Percentiles rank a stretch among this genome's conserved stretches.
These are phyloP conservation scores for Temnopleurus reevesii DNA, from an alignment of 53 echinoderm and acorn worm genomes.

Conservation along the genomic window DNA sequence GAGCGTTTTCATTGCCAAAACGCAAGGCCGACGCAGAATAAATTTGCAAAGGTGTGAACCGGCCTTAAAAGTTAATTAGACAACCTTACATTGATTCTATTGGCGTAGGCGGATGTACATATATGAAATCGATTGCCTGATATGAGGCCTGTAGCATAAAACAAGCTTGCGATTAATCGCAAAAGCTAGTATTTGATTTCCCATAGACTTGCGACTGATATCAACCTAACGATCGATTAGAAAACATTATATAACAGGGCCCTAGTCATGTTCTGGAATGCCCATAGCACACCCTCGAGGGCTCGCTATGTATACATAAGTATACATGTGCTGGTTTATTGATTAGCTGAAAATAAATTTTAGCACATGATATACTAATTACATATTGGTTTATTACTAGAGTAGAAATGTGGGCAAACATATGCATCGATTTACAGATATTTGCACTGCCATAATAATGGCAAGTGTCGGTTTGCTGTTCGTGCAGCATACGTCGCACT, in stretches of 20 bases:
- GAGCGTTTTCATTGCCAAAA: too few species aligned
- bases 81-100: background rate
- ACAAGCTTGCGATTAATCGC: too few species aligned
- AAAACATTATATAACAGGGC: too few species aligned
- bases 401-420: background rate
- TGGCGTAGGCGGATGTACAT: background rate
- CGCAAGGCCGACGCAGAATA: too few species aligned
- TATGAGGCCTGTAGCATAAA: too few species aligned
- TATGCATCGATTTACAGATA: background rate
- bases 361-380: background rate
- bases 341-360: background rate
- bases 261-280: background rate
- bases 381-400: background rate
- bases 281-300: background rate
- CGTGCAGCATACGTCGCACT: too few species aligned
- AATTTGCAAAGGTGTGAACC: too few species aligned
- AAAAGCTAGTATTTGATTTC: too few species aligned
- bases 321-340: background rate
- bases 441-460: background rate
- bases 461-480: too few species aligned
- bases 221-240: too few species aligned
- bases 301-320: background rate
- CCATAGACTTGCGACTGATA: too few species aligned
- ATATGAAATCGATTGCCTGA: background rate
- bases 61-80: background rate